A percentile compares a stretch with the other conserved stretches of the same genome.
phyloP scores from a whole-genome alignment of 2,888 invertebrate species.

The Operophtera brumata region DNA sequence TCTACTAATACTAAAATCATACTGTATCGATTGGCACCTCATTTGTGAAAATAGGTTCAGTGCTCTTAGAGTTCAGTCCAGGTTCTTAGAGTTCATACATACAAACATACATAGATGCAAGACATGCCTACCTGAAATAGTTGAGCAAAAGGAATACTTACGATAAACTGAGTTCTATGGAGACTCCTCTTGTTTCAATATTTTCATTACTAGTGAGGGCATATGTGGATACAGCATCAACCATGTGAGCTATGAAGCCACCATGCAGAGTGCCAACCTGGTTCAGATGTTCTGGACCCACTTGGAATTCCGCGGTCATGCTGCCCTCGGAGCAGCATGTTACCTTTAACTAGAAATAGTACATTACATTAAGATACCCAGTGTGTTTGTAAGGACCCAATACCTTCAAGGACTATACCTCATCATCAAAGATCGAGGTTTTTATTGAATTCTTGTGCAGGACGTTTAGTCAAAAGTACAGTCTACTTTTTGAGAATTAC shows the following conservation, averaged over 20 bases:
- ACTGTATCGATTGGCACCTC: too few species aligned
- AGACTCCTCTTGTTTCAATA: slow-evolving; percentile 85
- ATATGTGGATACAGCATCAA: slow-evolving; percentile 86
- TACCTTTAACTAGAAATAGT: slow-evolving; percentile 56
- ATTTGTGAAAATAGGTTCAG: too few species aligned
- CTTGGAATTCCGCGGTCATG: slow-evolving; percentile 87
- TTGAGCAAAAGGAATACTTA: slow-evolving; percentile 52
- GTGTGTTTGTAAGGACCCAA: background rate
- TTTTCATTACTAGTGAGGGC: slow-evolving; percentile 86
- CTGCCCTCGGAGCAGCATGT: slow-evolving; percentile 84
- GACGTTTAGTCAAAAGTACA: too few species aligned
- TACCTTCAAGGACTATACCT: background rate
- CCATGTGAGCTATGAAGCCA: slow-evolving; percentile 90
- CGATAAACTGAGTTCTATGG: slow-evolving; percentile 91
- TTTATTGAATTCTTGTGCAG: background rate
- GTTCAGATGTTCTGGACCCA: slow-evolving; percentile 88
- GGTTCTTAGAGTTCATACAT: too few species aligned
- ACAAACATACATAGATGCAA: too few species aligned
- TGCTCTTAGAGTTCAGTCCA: too few species aligned
- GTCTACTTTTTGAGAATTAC: too few species aligned
- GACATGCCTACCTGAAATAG: background rate
- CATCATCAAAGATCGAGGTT: background rate
- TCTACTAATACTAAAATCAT: too few species aligned
- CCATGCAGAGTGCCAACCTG: slow-evolving; percentile 89
- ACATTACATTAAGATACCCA: background rate